A percentile compares a stretch with the other conserved stretches of the same genome.
Conservation (phyloP, 2,888 invertebrate genomes). For the Hirtodrosophila duncani region DNA sequence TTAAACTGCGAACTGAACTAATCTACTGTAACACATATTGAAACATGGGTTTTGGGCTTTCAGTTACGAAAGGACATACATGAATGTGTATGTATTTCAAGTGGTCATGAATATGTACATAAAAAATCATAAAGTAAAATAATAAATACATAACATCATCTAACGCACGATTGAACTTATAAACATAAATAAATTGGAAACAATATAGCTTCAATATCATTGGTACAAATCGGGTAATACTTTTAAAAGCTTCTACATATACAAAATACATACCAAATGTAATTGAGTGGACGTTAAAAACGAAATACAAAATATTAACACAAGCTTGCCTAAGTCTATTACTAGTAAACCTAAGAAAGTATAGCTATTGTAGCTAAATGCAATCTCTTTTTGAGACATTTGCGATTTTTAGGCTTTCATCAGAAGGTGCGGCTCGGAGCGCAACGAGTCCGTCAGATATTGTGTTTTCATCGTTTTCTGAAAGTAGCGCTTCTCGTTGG, state of each 20-base stretch:
- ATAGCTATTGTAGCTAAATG: too few relatives aligned
- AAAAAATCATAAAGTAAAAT: constrained; percentile 17
- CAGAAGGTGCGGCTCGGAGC: constrained; percentile 78
- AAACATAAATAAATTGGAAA: constrained; percentile 32
- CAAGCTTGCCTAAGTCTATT: constrained; percentile 13
- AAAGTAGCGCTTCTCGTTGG: constrained; percentile 78
- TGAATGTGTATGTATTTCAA: constrained; percentile 6
- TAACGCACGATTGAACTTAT: too few relatives aligned
- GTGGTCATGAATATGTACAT: too few relatives aligned
- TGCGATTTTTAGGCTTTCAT: constrained; percentile 68
- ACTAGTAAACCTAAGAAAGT: too few relatives aligned
- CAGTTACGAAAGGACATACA: constrained; percentile 22
- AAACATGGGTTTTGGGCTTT: constrained; percentile 5
- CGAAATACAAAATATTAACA: constrained; percentile 16
- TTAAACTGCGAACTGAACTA: too few relatives aligned
- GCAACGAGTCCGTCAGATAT: constrained; percentile 78
- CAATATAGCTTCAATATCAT: constrained; percentile 40
- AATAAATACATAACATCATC: constrained; percentile 40
- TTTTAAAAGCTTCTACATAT: constrained; percentile 39
- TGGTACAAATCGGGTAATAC: constrained; percentile 46
- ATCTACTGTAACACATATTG: constrained; percentile 1
- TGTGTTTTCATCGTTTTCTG: constrained; percentile 78
- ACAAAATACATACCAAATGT: constrained; percentile 17
- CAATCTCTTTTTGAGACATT: too few relatives aligned
- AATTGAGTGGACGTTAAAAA: constrained; percentile 3